These are phyloP conservation scores for Thamnophis elegans DNA, from an alignment of 2,797 vertebrate species.

Conservation along the genomic window DNA sequence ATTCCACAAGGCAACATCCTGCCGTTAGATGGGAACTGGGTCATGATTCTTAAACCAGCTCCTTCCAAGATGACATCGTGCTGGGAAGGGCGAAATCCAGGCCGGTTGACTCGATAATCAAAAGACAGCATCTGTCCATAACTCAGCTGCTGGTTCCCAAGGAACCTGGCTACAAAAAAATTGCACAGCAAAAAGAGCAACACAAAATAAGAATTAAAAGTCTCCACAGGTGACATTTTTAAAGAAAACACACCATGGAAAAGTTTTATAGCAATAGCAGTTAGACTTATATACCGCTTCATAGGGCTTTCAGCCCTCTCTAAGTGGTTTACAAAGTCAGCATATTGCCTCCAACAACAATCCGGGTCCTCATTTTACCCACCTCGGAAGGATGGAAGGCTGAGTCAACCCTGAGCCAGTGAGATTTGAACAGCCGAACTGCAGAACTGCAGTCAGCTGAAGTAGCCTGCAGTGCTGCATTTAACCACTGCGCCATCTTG, in stretches of 20 bases:
- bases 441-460: too few species aligned
- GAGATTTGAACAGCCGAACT: too few species aligned
- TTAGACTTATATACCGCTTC: too few species aligned
- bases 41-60: slow-evolving; percentile 74
- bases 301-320: too few species aligned
- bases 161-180: slow-evolving; percentile 75
- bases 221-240: neutral
- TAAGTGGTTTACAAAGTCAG: too few species aligned
- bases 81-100: slow-evolving; percentile 78
- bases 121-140: slow-evolving; percentile 88
- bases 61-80: slow-evolving; percentile 87
- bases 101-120: slow-evolving; percentile 84
- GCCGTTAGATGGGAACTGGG: slow-evolving; percentile 79
- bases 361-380: too few species aligned
- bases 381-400: too few species aligned
- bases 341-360: too few species aligned
- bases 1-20: slow-evolving; percentile 80
- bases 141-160: slow-evolving; percentile 88
- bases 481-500: too few species aligned
- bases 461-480: too few species aligned
- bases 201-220: neutral
- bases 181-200: neutral
- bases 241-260: neutral
- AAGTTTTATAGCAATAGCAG: too few species aligned
- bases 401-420: too few species aligned